Conservation (phyloP, 2,888 invertebrate genomes). For the Troglohyphantes excavatus region DNA sequence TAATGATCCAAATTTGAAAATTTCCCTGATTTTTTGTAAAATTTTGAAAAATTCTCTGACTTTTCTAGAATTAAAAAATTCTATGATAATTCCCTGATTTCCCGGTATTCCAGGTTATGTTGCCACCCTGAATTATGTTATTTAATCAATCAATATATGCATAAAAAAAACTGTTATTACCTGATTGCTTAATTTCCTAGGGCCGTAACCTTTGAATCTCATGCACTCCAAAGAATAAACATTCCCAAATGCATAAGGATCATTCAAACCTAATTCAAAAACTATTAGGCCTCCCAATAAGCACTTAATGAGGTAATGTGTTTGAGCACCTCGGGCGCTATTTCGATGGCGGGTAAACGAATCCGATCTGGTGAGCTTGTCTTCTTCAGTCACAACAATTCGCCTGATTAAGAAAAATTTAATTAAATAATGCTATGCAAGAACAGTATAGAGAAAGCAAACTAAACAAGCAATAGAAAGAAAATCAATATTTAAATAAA, state of each 20-base stretch:
- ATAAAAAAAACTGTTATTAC: too few species aligned
- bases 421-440: too few species aligned
- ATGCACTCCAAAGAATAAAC: conserved; percentile 87
- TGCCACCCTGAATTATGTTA: too few species aligned
- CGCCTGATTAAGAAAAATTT: conserved; percentile 21
- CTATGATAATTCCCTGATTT: too few species aligned
- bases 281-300: conserved; percentile 88
- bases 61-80: too few species aligned
- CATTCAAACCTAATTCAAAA: conserved; percentile 87
- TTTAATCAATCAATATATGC: too few species aligned
- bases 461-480: background rate
- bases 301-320: conserved; percentile 84
- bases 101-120: too few species aligned
- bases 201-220: conserved; percentile 84
- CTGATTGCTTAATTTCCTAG: conserved; percentile 85
- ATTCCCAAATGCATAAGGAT: conserved; percentile 88
- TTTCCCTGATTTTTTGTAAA: too few species aligned
- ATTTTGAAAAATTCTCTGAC: too few species aligned
- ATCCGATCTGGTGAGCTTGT: conserved; percentile 49
- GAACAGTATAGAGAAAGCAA: too few species aligned
- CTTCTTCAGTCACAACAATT: conserved; percentile 57
- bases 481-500: background rate
- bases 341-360: conserved; percentile 61
- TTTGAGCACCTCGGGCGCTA: conserved; percentile 43
- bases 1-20: too few species aligned